These are phyloP conservation scores for Falco rusticolus DNA, from an alignment of 2,797 vertebrate species.

Conservation along the genomic window DNA sequence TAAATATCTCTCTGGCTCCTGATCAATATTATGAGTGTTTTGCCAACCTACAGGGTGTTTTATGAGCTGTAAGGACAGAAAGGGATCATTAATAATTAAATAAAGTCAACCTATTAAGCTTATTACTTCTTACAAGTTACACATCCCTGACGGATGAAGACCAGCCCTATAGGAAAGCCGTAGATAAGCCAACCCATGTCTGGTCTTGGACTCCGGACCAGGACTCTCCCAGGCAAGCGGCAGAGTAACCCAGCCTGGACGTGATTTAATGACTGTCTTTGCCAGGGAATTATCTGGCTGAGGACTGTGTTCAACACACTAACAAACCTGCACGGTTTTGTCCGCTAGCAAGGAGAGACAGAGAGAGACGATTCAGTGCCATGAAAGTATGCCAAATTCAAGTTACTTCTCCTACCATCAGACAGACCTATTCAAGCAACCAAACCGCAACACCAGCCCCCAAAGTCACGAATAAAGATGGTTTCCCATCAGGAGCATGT, in stretches of 20 bases:
- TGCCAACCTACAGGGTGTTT: constrained; percentile 80
- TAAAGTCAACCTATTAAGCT: constrained; percentile 82
- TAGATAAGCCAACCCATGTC: background rate
- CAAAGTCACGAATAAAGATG: background rate
- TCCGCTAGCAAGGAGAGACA: background rate
- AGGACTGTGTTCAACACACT: accelerated
- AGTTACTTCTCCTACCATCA: background rate
- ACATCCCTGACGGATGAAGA: background rate
- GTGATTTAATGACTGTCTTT: background rate
- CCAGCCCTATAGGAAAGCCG: background rate
- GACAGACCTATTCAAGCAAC: background rate
- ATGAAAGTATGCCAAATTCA: background rate
- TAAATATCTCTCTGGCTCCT: constrained; percentile 79
- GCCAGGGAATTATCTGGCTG: background rate
- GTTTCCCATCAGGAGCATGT: background rate
- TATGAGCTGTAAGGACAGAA: constrained; percentile 77
- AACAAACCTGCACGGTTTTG: background rate
- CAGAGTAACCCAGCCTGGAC: background rate
- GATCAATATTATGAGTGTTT: constrained; percentile 82
- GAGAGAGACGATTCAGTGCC: background rate
- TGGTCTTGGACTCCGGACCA: background rate
- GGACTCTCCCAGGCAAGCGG: background rate
- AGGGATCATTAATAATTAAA: constrained; percentile 81
- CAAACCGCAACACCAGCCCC: background rate
- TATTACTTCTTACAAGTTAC: constrained; percentile 72